Conservation (phyloP, 1,140 invertebrate species). For the Maconellicoccus hirsutus region DNA sequence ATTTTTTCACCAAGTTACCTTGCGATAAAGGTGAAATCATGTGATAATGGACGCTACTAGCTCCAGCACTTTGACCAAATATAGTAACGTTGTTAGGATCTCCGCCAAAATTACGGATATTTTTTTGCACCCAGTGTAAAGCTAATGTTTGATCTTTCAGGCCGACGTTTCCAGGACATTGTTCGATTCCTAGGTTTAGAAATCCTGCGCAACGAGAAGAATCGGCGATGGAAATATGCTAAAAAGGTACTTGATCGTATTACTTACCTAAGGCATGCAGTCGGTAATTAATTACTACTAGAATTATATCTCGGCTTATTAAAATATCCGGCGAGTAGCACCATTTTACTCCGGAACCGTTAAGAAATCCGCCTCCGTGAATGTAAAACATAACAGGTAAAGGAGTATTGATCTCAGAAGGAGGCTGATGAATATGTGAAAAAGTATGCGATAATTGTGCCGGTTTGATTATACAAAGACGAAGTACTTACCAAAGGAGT, state of each 20-base stretch:
- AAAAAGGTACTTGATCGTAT: not conserved
- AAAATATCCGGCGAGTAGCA: conserved; percentile 52
- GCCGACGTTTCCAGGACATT: conserved; percentile 71
- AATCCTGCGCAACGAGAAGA: not conserved
- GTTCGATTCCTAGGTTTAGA: not conserved
- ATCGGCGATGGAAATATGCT: no score
- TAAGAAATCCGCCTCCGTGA: conserved; percentile 48
- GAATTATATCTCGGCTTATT: conserved; percentile 56
- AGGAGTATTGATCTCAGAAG: not conserved
- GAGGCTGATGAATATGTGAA: conserved; percentile 27
- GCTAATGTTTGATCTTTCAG: conserved; percentile 82
- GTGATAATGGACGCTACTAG: conserved; percentile 58
- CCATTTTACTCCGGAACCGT: conserved; percentile 41
- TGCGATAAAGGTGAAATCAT: conserved; percentile 47
- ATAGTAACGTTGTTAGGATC: conserved; percentile 73
- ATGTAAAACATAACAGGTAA: conserved; percentile 50
- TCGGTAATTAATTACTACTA: conserved; percentile 70
- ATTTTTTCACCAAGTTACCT: conserved; percentile 28
- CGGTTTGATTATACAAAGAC: conserved; percentile 33
- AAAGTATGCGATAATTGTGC: conserved; percentile 35
- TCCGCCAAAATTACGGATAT: conserved; percentile 79
- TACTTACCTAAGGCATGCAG: conserved; percentile 43
- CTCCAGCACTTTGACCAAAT: conserved; percentile 74
- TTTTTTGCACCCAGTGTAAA: conserved; percentile 70
- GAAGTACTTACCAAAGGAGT: conserved; percentile 30